Evolutionary conservation across 2,797 vertebrate species (phyloP), one percentile per base, ranked within the genome.

Genomic region (Echeneis naucrates): DNA sequence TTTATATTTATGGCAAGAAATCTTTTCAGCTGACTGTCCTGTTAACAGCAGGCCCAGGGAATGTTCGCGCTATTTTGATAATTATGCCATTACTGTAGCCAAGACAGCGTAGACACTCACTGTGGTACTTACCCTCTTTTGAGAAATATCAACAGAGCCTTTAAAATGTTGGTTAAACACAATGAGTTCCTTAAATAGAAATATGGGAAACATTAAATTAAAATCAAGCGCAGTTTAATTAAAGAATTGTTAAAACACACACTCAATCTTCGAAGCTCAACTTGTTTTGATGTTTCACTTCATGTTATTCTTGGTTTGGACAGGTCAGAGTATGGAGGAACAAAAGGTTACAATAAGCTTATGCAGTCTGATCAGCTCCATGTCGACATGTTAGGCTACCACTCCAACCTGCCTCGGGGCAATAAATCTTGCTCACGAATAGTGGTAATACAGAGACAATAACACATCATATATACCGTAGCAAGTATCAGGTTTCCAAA

Each of bases 1-100:
- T 53, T 32, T 45, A 32, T 58, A 56, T 17, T 24, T 44, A 5
- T 53, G 37, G 64, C 26, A 66, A 50, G 54, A 66, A 33, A 53
- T 33, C 30, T 61, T 11, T 42, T 33, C 48, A 45, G 2, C 0
- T 69, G 3, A 27, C 33, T 10, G 11, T 21, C 16, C 7, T 71
- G 55, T 74, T 53, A 51, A 68, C 30, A 27, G 14, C 44, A 9
- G 44, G 26, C 14, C 44, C 1, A 12, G 26, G 37, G 71, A 54
- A 45, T 63, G 32, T 52, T 53, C 26, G 33, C 55, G 38, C 52
- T 45, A 10, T 44, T 55, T 45, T 4, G 0, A 21, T 69, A 35
- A 33, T 37, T 10, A 9, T 26, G 24, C 44, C 12, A 1, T 51
- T 55, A 33, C 21, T 27, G 2, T 19, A 7, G n/a, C 10, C 30